phyloP scores from a whole-genome alignment of 1,140 invertebrate genomes.

The Temnothorax longispinosus region DNA sequence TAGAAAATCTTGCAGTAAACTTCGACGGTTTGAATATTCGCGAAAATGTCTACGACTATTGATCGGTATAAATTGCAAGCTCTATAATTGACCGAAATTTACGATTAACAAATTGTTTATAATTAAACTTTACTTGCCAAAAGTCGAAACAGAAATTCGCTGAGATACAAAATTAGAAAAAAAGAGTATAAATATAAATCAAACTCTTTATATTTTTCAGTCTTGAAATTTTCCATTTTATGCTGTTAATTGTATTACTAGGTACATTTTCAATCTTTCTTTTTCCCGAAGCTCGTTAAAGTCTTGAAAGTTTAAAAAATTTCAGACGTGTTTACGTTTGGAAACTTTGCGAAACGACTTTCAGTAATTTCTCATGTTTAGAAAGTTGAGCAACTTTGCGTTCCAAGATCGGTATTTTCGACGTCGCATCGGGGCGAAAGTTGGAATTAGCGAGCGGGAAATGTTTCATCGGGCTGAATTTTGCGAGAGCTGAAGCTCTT shows the following conservation, averaged over 20 bases:
- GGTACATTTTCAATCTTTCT: not conserved
- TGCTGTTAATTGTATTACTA: not conserved
- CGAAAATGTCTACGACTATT: not conserved
- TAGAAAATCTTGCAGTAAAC: slow-evolving; percentile 23
- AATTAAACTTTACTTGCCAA: not conserved
- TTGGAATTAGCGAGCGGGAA: slow-evolving; percentile 1
- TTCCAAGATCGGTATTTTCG: not conserved
- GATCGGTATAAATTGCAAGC: not conserved
- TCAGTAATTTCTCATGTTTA: slow-evolving; percentile 7
- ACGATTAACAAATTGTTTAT: not conserved
- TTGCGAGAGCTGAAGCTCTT: slow-evolving; percentile 16
- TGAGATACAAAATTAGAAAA: not conserved
- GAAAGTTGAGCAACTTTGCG: slow-evolving; percentile 8
- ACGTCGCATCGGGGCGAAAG: slow-evolving; percentile 5
- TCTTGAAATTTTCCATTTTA: not conserved
- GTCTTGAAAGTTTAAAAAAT: not conserved
- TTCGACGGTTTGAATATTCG: not conserved
- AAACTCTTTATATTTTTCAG: not conserved
- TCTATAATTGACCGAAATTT: not conserved
- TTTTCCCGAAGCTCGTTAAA: not conserved
- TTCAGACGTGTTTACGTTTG: not conserved
- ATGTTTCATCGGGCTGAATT: slow-evolving; percentile 38
- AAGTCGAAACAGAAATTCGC: not conserved
- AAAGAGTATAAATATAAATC: not conserved
- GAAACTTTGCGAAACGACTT: not conserved